These are phyloP conservation scores for Graptemys geographica DNA, from an alignment of 2,797 vertebrate genomes.

Conservation along the genomic window DNA sequence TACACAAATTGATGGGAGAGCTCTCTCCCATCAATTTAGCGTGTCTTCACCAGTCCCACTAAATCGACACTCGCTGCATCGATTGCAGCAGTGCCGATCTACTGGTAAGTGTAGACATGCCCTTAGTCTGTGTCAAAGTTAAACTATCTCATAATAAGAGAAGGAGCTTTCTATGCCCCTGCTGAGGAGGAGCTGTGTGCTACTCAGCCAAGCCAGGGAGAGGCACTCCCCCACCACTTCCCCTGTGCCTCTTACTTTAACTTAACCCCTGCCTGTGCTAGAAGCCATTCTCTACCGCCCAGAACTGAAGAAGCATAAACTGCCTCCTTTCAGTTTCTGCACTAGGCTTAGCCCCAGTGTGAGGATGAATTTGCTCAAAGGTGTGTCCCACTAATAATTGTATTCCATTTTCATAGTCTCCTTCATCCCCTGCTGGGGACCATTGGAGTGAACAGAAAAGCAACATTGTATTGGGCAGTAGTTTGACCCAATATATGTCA, in stretches of 20 bases:
- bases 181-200: not conserved
- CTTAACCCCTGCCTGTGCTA: not conserved
- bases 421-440: fast-evolving
- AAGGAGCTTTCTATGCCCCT: not conserved
- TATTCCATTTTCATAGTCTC: not conserved
- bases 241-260: not conserved
- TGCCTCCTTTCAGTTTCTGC: not conserved
- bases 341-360: not conserved
- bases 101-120: no score
- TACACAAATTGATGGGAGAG: no score
- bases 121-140: not conserved
- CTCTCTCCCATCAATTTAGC: no score
- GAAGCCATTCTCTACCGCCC: not conserved
- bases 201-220: not conserved
- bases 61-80: no score
- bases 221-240: not conserved
- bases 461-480: not conserved
- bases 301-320: not conserved
- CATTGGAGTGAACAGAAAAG: not conserved
- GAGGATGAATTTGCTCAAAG: not conserved
- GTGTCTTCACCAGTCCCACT: no score
- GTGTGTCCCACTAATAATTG: not conserved
- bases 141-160: not conserved
- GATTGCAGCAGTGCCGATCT: no score
- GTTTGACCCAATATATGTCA: not conserved